phyloP scores from a whole-genome alignment of 2,888 invertebrate genomes.

The Griposia aprilina region DNA sequence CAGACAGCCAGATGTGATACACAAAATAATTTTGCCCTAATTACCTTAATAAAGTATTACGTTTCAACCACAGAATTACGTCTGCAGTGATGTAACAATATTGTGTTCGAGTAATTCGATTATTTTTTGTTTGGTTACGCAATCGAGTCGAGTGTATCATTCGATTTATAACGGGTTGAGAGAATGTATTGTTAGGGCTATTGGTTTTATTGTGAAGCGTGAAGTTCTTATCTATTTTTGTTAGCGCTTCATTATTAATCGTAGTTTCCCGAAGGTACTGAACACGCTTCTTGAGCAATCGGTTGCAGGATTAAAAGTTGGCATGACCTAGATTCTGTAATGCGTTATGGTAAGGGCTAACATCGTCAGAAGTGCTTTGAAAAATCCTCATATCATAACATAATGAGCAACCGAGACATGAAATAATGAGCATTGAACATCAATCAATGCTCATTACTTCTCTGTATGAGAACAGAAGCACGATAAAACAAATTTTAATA shows the following conservation, averaged over 20 bases:
- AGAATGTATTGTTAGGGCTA: slow-evolving; percentile 46
- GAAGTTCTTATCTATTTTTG: slow-evolving; percentile 22
- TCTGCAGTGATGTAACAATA: slow-evolving; percentile 54
- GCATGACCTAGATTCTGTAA: neutral
- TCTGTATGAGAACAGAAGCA: neutral
- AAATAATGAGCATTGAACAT: neutral
- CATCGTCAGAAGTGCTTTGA: neutral
- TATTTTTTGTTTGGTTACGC: slow-evolving; percentile 46
- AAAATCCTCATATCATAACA: neutral
- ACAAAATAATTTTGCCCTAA: slow-evolving; percentile 49
- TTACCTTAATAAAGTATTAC: slow-evolving; percentile 59
- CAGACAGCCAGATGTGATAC: slow-evolving; percentile 18
- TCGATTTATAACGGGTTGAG: slow-evolving; percentile 37
- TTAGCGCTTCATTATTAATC: neutral
- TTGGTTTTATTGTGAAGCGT: slow-evolving; percentile 16
- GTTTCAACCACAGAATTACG: slow-evolving; percentile 55
- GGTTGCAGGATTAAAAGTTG: neutral
- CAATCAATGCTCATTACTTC: neutral
- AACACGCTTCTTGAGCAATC: neutral
- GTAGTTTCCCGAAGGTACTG: neutral
- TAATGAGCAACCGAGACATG: neutral
- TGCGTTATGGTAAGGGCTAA: no score
- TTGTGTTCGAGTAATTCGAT: slow-evolving; percentile 55
- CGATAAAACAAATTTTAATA: neutral
- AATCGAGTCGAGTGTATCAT: slow-evolving; percentile 52